Evolutionary conservation across 2,888 invertebrate species (phyloP).

Genomic region (Caenorhabditis imperialis): DNA sequence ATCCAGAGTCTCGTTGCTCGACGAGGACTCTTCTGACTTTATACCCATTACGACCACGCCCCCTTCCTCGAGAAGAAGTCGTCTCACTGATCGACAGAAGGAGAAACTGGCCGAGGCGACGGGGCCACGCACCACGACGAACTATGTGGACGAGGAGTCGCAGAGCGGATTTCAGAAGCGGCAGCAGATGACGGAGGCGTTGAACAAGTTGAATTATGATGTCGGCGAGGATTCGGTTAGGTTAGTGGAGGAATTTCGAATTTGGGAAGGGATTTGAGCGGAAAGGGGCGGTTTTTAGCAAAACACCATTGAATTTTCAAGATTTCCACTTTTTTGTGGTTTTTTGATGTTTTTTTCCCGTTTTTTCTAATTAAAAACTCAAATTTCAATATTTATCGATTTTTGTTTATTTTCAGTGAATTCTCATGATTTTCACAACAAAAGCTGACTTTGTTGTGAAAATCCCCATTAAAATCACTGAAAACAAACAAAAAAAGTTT

Average conservation of each 20-base stretch:
- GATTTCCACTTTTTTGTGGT: no score
- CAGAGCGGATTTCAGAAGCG: constrained; percentile 33
- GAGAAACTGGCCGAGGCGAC: constrained; percentile 28
- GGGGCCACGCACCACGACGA: constrained; percentile 12
- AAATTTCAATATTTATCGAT: no score
- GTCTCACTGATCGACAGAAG: constrained; percentile 41
- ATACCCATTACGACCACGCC: constrained; percentile 32
- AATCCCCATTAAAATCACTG: no score
- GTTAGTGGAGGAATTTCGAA: constrained; percentile 4
- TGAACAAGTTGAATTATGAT: constrained; percentile 16
- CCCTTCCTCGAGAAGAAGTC: constrained; percentile 1
- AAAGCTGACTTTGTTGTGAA: no score
- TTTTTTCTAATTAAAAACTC: no score
- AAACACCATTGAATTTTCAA: no score
- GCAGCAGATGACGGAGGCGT: constrained; percentile 20
- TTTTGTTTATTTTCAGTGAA: no score
- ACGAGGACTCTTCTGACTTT: constrained; percentile 41
- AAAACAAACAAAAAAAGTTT: no score
- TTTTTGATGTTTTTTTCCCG: no score
- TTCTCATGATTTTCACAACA: no score
- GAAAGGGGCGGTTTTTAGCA: no score
- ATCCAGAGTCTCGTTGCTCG: constrained; percentile 8
- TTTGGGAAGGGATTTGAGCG: no score
- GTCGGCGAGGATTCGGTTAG: constrained; percentile 5
- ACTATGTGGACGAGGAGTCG: constrained; percentile 47